These are phyloP conservation scores for Coregonus ussuriensis DNA, from an alignment of 2,797 vertebrate species.

Conservation along the genomic window DNA sequence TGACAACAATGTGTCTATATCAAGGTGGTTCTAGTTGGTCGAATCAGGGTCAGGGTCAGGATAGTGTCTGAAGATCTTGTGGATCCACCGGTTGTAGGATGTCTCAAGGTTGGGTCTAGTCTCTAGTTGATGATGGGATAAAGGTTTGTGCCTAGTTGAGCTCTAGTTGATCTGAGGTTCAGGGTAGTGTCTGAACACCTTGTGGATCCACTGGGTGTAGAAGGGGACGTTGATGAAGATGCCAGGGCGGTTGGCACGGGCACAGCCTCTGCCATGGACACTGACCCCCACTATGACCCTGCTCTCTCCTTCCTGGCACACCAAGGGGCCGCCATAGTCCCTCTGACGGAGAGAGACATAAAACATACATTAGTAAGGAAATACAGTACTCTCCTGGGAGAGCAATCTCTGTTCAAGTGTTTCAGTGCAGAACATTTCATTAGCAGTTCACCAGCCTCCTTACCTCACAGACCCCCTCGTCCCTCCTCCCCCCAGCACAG, in stretches of 20 bases:
- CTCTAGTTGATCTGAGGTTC: conserved; percentile 26
- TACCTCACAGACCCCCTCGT: conserved; percentile 96
- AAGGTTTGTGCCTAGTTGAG: not conserved
- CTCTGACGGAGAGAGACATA: conserved; percentile 70
- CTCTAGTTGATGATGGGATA: conserved; percentile 52
- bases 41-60: too few relatives aligned
- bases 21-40: not conserved
- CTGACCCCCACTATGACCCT: conserved; percentile 92
- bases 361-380: not conserved
- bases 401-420: not conserved
- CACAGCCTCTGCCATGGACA: conserved; percentile 92
- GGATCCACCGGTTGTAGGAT: not conserved
- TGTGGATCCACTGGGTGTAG: conserved; percentile 96
- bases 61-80: too few relatives aligned
- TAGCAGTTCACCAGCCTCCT: conserved; percentile 33
- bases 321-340: conserved; percentile 94
- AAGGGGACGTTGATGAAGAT: conserved; percentile 94
- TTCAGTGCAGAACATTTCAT: not conserved
- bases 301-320: conserved; percentile 91
- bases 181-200: conserved; percentile 81
- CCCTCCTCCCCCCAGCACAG: conserved; percentile 88
- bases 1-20: conserved; percentile 23
- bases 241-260: conserved; percentile 88
- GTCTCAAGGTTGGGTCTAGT: conserved; percentile 33
- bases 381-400: too few relatives aligned